Conservation (phyloP, 2,113 vertebrate genomes). For the Theropithecus gelada region DNA sequence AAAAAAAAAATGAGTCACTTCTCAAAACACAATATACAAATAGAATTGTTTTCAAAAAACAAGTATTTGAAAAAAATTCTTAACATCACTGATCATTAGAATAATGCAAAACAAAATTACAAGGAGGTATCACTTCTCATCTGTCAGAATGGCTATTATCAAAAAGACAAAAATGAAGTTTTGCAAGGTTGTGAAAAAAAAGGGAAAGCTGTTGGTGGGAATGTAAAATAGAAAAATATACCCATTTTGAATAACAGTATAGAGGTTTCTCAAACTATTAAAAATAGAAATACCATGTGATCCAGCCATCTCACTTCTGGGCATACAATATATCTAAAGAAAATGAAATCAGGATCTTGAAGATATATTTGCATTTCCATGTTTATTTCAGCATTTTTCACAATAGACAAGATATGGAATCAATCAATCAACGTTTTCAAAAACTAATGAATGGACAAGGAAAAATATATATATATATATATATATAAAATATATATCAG, state of each 20-base stretch:
- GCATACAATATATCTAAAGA: neutral
- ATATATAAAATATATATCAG: neutral
- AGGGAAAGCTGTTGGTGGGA: neutral
- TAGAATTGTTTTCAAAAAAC: neutral
- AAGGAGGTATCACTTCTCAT: neutral
- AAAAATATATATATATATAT: neutral
- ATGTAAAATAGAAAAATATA: neutral
- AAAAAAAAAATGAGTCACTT: neutral
- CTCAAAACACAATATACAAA: neutral
- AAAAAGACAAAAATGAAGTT: neutral
- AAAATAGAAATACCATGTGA: neutral
- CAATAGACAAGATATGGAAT: neutral
- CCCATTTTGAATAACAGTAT: neutral
- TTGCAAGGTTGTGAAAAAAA: neutral
- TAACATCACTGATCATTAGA: neutral
- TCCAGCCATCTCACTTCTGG: neutral
- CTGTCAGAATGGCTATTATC: neutral
- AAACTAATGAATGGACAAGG: neutral
- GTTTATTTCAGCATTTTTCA: neutral
- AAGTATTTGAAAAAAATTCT: neutral
- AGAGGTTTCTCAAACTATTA: neutral
- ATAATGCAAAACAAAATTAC: neutral
- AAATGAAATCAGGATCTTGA: neutral
- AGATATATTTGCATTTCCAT: neutral
- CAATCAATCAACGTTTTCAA: no score